Base-by-base conservation (phyloP, 2,888 invertebrate genomes). In the Anticlea derivata region DNA sequence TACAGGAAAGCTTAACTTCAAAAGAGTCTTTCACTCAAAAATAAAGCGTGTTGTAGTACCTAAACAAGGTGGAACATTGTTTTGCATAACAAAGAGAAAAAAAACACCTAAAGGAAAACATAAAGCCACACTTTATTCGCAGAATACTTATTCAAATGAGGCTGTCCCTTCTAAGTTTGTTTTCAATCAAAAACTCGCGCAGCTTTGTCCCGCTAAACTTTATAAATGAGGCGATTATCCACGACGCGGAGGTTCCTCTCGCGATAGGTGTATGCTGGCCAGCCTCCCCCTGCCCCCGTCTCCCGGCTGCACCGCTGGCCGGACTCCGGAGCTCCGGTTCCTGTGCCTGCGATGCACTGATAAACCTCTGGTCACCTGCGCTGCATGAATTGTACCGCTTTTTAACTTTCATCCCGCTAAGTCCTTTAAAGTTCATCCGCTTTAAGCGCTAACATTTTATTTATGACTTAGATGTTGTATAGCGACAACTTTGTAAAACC, bases 131-230 rank as follows among this genome's bases (percentile, higher is more conserved):
- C 90, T 89, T 90, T 89, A 89, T 90, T 89, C 87, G 85, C 85
- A 83, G 86, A 88, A 90, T 90, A 90, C 90, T 90, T 90, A 90
- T 90, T 90, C 89, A 90, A 90, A 90, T 89, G 90, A 90, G 87
- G 82, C 86, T 84, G 90, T 90, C 89, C 90, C 90, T 90, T 88
- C 90, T 87, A 89, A 90, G 90, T 90, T 90, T 90, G 87, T 89
- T 90, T 90, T 90, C 90, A 90, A 90, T 90, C 90, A 90, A 89
- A 89, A 89, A 89, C 88, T 89, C 87, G 78, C 80, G 78, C 85
- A 85, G 89, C 87, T 88, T 89, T 88, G 87, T 87, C 80, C 80
- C 80, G 86, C 83, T 90, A 89, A 89, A 89, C 90, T 90, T 90
- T 89, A 89, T 90, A 89, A 89, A 90, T 89, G 89, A 88, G 86